Conservation (phyloP, 2,888 invertebrate species). For the Eupelmus urozonus region DNA sequence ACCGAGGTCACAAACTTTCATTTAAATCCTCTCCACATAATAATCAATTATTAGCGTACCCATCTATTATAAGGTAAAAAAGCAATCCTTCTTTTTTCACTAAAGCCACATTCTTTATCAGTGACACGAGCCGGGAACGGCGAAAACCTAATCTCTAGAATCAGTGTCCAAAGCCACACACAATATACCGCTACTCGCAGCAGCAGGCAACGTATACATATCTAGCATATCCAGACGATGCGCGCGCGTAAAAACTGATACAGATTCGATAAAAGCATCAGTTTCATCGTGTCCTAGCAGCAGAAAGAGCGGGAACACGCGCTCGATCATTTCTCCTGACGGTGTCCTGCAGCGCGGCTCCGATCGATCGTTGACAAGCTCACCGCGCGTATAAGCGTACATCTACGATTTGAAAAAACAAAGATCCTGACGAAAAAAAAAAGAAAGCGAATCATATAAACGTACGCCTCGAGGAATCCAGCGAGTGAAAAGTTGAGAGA, state of each 20-base stretch:
- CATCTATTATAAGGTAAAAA: background rate
- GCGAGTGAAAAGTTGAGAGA: constrained; percentile 1
- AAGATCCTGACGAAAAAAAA: too few species aligned
- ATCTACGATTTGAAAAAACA: background rate
- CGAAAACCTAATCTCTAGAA: background rate
- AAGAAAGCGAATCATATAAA: too few species aligned
- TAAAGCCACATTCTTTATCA: constrained; percentile 14
- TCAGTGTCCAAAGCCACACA: background rate
- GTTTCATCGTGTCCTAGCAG: constrained; percentile 4
- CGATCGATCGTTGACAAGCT: constrained; percentile 36
- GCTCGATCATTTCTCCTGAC: constrained; percentile 22
- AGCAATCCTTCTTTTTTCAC: background rate
- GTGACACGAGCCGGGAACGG: background rate
- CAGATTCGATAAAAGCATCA: constrained; percentile 20
- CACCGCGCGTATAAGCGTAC: background rate
- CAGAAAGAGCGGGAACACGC: background rate
- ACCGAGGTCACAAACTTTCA: background rate
- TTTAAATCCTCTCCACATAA: too few species aligned
- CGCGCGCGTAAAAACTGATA: constrained; percentile 12
- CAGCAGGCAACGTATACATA: background rate
- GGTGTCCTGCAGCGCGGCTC: background rate
- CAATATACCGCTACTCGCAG: background rate
- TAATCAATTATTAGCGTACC: background rate
- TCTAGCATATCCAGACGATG: background rate
- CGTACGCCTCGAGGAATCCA: background rate